Evolutionary conservation across 2,888 invertebrate genomes (phyloP).

Genomic region (Trichogramma evanescens): DNA sequence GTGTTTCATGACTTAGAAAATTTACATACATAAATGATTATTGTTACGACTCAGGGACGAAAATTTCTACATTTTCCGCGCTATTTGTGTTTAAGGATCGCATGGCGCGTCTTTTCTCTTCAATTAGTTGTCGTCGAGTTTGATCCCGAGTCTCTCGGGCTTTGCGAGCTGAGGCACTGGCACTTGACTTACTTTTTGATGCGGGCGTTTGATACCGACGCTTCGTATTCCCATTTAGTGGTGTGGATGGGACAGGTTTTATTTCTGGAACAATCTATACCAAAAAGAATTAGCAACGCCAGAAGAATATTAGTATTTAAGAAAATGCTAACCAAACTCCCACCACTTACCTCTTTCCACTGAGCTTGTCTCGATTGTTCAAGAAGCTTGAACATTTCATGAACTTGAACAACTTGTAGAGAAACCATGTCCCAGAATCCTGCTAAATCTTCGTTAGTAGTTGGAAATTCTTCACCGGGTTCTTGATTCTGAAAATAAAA

Average conservation of each 20-base stretch:
- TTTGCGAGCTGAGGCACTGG: conserved; percentile 46
- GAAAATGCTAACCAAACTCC: not conserved
- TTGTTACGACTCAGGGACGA: conserved; percentile 44
- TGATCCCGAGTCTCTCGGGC: conserved; percentile 58
- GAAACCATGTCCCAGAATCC: conserved; percentile 99
- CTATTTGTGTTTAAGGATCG: conserved; percentile 33
- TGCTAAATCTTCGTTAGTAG: conserved; percentile 81
- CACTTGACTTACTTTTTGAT: conserved; percentile 36
- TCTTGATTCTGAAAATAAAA: conserved; percentile 52
- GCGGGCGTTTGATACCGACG: conserved; percentile 35
- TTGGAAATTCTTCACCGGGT: conserved; percentile 76
- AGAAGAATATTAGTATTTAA: not conserved
- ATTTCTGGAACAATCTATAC: conserved; percentile 33
- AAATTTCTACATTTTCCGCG: conserved; percentile 38
- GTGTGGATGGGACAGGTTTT: conserved; percentile 23
- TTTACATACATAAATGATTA: conserved; percentile 1
- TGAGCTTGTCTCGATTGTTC: conserved; percentile 57
- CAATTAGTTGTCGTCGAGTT: conserved; percentile 73
- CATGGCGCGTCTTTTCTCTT: conserved; percentile 63
- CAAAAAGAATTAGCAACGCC: not conserved
- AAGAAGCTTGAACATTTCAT: conserved; percentile 68
- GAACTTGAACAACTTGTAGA: conserved; percentile 81
- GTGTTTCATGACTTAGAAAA: conserved; percentile 3
- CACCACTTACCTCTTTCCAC: conserved; percentile 57
- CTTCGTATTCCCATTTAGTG: conserved; percentile 34